phyloP scores from a whole-genome alignment of 2,113 vertebrate species.

The Sciurus niger region DNA sequence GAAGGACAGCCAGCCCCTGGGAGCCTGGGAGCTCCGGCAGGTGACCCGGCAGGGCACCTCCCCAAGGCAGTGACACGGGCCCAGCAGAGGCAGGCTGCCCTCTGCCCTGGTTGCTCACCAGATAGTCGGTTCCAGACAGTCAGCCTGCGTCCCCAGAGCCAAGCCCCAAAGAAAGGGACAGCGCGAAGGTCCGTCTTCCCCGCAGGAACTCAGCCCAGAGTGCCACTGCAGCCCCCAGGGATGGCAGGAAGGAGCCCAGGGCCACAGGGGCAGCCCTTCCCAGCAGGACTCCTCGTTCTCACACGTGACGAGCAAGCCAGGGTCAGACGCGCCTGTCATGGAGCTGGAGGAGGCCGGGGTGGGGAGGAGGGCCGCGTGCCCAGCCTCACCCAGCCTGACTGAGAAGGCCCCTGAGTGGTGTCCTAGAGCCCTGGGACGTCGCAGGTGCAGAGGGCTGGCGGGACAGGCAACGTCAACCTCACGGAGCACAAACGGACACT shows the following conservation, averaged over 20 bases:
- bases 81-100: background rate
- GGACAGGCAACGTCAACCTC: fast-evolving
- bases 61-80: fast-evolving
- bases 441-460: background rate
- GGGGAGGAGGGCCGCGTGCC: fast-evolving
- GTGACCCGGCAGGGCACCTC: background rate
- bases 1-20: fast-evolving
- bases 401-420: fast-evolving
- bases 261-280: fast-evolving
- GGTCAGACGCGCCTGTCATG: too few species aligned
- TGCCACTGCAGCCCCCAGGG: background rate
- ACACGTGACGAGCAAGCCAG: fast-evolving
- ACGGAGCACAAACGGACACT: fast-evolving
- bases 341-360: background rate
- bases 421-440: fast-evolving
- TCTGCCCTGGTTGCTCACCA: too few species aligned
- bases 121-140: background rate
- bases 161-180: fast-evolving
- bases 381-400: background rate
- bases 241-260: fast-evolving
- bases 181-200: fast-evolving
- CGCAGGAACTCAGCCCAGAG: background rate
- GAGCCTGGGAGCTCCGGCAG: background rate
- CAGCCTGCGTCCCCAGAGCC: background rate
- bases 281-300: background rate